Conservation (phyloP, 2,888 invertebrate genomes). For the Drosophila maculinotata region DNA sequence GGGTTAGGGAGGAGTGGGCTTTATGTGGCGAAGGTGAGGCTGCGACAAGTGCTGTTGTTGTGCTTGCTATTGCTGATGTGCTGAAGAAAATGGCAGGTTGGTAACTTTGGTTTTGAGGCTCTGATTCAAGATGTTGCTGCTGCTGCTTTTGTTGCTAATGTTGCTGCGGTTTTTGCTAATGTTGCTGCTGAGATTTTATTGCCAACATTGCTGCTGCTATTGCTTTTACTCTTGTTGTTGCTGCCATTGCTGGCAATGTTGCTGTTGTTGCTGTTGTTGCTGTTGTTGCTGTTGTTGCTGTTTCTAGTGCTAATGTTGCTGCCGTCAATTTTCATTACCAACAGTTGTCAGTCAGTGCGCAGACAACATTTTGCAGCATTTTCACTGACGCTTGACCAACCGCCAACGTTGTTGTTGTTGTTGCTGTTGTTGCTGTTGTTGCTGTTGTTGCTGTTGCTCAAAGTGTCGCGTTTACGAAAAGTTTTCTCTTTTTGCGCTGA, state of each 20-base stretch:
- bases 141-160: neutral
- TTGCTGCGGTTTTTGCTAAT: conserved; percentile 1
- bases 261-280: neutral
- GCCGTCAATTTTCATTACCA: conserved; percentile 43
- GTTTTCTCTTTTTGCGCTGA: conserved; percentile 68
- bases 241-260: neutral
- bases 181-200: neutral
- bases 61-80: neutral
- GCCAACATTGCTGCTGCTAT: neutral
- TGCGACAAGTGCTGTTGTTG: neutral
- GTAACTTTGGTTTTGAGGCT: too few species aligned
- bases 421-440: conserved; percentile 10
- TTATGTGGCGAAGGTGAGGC: too few species aligned
- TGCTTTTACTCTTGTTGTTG: neutral
- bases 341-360: conserved; percentile 43
- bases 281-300: neutral
- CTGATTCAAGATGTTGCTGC: neutral
- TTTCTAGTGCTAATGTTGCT: conserved; percentile 1
- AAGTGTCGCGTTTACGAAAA: conserved; percentile 61
- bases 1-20: too few species aligned
- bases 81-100: too few species aligned
- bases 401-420: conserved; percentile 37
- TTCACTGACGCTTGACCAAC: conserved; percentile 56
- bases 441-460: conserved; percentile 25
- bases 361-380: conserved; percentile 44